Conservation (phyloP, 2,888 invertebrate genomes). For the Harmothoe impar region DNA sequence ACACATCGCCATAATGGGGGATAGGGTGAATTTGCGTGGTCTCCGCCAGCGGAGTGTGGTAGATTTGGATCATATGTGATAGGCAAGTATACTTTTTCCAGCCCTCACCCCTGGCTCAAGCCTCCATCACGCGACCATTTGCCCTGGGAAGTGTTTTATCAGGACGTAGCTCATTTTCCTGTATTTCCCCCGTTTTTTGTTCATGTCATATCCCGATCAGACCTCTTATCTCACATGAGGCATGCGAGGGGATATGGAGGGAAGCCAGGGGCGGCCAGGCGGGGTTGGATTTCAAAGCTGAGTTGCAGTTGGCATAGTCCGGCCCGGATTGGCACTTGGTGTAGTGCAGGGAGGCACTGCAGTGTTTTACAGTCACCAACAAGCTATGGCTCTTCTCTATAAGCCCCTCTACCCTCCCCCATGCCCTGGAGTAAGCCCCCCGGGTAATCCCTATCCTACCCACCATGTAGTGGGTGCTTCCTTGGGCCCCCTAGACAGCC, state of each 20-base stretch:
- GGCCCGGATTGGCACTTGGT: neutral
- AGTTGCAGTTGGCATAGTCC: neutral
- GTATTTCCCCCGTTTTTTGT: neutral
- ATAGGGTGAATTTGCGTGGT: too few relatives aligned
- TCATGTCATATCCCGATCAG: slow-evolving; percentile 10
- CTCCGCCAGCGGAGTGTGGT: too few relatives aligned
- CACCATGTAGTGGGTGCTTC: neutral
- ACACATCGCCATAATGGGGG: too few relatives aligned
- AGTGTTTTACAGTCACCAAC: slow-evolving; percentile 3
- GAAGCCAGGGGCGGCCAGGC: neutral
- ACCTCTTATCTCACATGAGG: neutral
- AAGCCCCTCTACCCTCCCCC: neutral
- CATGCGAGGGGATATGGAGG: neutral
- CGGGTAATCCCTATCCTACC: neutral
- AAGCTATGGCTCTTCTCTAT: neutral
- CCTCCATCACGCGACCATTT: neutral
- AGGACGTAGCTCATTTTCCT: neutral
- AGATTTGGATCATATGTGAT: too few relatives aligned
- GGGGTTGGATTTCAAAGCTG: neutral
- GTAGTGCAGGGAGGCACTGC: neutral
- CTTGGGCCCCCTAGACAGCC: neutral
- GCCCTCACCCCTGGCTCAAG: too few relatives aligned
- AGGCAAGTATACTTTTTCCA: too few relatives aligned
- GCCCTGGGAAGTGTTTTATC: slow-evolving; percentile 14
- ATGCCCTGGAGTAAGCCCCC: neutral